Conservation (phyloP, 2,113 vertebrate genomes). For the Forbesichthys papilliferus region DNA sequence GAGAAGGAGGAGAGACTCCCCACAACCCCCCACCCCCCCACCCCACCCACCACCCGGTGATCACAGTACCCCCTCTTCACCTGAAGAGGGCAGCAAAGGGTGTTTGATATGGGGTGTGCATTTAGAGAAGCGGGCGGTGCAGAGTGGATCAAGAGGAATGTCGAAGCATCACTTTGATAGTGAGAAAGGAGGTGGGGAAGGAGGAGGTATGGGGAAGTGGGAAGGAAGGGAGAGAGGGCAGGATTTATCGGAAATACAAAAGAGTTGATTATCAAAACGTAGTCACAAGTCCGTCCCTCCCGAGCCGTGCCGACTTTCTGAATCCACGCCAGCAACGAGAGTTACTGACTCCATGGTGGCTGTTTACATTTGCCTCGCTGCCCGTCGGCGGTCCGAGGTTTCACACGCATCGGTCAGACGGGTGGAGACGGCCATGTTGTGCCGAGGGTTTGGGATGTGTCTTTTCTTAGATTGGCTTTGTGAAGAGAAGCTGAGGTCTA, state of each 20-base stretch:
- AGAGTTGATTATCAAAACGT: neutral
- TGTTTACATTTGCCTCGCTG: no score
- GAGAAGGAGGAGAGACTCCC: neutral
- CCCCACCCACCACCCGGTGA: neutral
- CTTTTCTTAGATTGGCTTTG: no score
- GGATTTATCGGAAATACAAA: neutral
- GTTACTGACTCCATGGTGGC: no score
- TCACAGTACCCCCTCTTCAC: constrained; percentile 16
- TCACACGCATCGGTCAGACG: no score
- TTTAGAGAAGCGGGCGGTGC: neutral
- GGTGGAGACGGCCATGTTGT: no score
- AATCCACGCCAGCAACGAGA: no score
- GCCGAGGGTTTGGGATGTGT: no score
- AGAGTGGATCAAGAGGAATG: neutral
- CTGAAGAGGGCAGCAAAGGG: constrained; percentile 1
- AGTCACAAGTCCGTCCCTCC: constrained; percentile 21
- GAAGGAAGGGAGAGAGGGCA: constrained; percentile 1
- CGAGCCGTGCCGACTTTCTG: no score
- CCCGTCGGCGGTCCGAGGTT: no score
- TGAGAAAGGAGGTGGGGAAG: neutral
- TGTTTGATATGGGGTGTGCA: neutral
- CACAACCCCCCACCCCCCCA: neutral
- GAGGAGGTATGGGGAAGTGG: neutral
- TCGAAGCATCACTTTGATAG: neutral
- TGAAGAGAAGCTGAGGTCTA: no score